A percentile compares a stretch with the other conserved stretches of the same genome.
Conservation (phyloP, 2,113 vertebrate species). For the Lophius piscatorius region DNA sequence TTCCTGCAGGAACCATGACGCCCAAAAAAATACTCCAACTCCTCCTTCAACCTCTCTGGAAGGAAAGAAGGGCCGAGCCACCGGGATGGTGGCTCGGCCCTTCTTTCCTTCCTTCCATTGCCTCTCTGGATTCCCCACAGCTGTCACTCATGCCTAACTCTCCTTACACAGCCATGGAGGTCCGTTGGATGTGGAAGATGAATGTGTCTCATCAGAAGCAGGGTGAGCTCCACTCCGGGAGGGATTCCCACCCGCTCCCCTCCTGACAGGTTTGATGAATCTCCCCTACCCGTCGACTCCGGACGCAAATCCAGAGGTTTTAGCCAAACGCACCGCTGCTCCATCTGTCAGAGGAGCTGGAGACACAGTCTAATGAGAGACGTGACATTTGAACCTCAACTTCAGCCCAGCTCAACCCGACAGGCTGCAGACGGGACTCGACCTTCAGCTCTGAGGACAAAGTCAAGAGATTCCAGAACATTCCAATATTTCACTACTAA, state of each 20-base stretch:
- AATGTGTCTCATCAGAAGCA: slow-evolving; percentile 73
- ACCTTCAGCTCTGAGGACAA: slow-evolving; percentile 37
- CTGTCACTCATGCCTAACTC: slow-evolving; percentile 36
- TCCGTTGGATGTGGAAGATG: slow-evolving; percentile 63
- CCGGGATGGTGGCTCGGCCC: no score
- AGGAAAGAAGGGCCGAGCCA: no score
- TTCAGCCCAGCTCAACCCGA: slow-evolving; percentile 17
- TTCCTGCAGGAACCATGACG: no score
- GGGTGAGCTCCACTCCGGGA: slow-evolving; percentile 44
- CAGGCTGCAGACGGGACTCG: slow-evolving; percentile 32
- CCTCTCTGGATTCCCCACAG: no score
- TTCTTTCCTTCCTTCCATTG: no score
- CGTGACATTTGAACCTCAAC: slow-evolving; percentile 40
- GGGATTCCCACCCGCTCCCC: slow-evolving; percentile 47
- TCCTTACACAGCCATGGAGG: slow-evolving; percentile 13
- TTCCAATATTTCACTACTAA: no score
- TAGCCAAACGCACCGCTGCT: slow-evolving; percentile 40
- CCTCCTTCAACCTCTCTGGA: no score
- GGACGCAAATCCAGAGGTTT: slow-evolving; percentile 57
- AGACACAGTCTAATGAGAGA: slow-evolving; percentile 52
- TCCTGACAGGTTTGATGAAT: slow-evolving; percentile 78
- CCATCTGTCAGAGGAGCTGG: slow-evolving; percentile 15
- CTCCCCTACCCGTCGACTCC: slow-evolving; percentile 43
- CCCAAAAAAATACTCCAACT: no score
- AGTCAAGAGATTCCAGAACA: slow-evolving; percentile 23